phyloP scores from a whole-genome alignment of 2,113 vertebrate species.

The Tragulus kanchil region DNA sequence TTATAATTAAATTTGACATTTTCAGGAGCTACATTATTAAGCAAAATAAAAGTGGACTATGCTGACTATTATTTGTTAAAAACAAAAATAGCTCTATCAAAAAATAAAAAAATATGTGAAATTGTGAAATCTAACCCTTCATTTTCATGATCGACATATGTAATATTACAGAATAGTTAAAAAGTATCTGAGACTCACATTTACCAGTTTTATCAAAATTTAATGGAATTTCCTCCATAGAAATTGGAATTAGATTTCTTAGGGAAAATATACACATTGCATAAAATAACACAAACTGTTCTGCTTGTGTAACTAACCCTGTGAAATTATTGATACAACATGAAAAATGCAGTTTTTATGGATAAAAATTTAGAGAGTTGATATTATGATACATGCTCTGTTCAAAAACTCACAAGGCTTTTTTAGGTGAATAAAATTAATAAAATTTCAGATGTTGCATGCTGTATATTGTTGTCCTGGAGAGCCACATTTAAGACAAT shows the following conservation, averaged over 20 bases:
- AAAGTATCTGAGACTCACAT: not conserved
- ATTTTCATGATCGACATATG: not conserved
- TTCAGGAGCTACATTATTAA: not conserved
- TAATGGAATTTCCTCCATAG: not conserved
- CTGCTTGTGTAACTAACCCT: conserved; percentile 22
- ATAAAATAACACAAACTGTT: not conserved
- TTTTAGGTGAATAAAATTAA: not conserved
- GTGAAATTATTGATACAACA: conserved; percentile 46
- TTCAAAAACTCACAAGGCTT: not conserved
- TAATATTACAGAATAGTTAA: not conserved
- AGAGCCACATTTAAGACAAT: not conserved
- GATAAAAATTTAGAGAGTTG: not conserved
- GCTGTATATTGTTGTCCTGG: not conserved
- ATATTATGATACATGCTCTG: not conserved
- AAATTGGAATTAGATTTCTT: conserved; percentile 9
- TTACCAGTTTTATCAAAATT: conserved; percentile 6
- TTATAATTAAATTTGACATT: not conserved
- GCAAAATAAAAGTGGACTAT: not conserved
- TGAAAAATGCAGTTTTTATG: conserved; percentile 36
- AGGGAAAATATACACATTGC: not conserved
- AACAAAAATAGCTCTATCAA: not conserved
- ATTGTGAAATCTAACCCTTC: not conserved
- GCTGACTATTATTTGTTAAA: not conserved
- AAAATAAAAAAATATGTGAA: not conserved
- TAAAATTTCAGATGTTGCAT: not conserved